These are phyloP conservation scores for Pachycephus smyrnensis DNA, from an alignment of 2,888 invertebrate genomes.

Conservation along the genomic window DNA sequence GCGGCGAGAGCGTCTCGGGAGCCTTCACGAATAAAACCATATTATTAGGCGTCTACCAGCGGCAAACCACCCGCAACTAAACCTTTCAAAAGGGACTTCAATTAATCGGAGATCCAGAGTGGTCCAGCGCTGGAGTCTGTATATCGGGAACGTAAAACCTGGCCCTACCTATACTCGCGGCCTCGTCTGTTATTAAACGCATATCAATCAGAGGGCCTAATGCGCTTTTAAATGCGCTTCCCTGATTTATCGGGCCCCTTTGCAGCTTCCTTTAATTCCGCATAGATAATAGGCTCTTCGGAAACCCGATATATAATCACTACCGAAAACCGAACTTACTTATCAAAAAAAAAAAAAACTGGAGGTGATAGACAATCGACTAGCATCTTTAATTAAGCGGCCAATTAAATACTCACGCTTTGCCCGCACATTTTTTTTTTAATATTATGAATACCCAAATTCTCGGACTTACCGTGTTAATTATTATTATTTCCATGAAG, in stretches of 20 bases:
- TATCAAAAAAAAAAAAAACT: not conserved
- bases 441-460: too few relatives aligned
- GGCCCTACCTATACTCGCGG: not conserved
- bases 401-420: not conserved
- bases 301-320: not conserved
- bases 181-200: slow-evolving; percentile 61
- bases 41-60: slow-evolving; percentile 54
- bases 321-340: not conserved
- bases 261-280: slow-evolving; percentile 44
- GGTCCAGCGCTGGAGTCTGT: not conserved
- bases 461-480: too few relatives aligned
- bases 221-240: slow-evolving; percentile 60
- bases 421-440: too few relatives aligned
- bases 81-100: slow-evolving; percentile 36
- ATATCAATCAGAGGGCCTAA: slow-evolving; percentile 60
- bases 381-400: not conserved
- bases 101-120: slow-evolving; percentile 39
- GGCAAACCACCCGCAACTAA: slow-evolving; percentile 49
- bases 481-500: too few relatives aligned
- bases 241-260: slow-evolving; percentile 55
- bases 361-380: not conserved
- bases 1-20: slow-evolving; percentile 50
- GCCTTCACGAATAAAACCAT: slow-evolving; percentile 57
- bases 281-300: slow-evolving; percentile 6
- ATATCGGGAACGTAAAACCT: not conserved